phyloP scores from a whole-genome alignment of 2,113 vertebrate genomes.

The Mandrillus leucophaeus region DNA sequence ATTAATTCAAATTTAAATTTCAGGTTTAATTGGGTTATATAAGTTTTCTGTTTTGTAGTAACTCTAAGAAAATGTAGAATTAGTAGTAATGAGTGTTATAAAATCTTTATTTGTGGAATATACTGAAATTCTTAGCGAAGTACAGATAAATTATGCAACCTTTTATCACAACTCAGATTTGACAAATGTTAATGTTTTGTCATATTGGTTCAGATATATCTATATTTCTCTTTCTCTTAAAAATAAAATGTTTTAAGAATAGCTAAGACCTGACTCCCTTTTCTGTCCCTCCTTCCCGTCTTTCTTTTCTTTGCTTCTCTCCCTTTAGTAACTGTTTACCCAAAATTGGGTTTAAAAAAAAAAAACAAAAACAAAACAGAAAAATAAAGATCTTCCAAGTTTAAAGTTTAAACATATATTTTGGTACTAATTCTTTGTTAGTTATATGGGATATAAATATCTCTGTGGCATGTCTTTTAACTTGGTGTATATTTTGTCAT shows the following conservation, averaged over 20 bases:
- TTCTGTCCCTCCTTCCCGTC: not conserved
- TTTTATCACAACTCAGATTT: constrained; percentile 18
- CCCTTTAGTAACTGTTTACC: not conserved
- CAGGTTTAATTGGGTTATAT: constrained; percentile 10
- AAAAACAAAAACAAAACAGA: no score
- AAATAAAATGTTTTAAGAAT: constrained; percentile 13
- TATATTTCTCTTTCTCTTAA: not conserved
- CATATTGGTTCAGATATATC: not conserved
- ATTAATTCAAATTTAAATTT: not conserved
- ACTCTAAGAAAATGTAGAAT: not conserved
- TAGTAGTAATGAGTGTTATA: constrained; percentile 7
- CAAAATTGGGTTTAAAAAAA: not conserved
- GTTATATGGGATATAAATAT: not conserved
- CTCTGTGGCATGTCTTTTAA: not conserved
- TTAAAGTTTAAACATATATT: not conserved
- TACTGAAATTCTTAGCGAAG: constrained; percentile 16
- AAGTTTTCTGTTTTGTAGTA: constrained; percentile 30
- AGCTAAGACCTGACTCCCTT: not conserved
- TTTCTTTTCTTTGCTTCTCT: not conserved
- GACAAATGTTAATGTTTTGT: constrained; percentile 9
- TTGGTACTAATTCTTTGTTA: not conserved
- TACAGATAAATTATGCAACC: not conserved
- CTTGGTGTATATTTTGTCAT: not conserved
- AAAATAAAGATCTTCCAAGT: no score
- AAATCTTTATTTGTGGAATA: not conserved